A percentile compares a stretch with the other conserved stretches of the same genome.
phyloP scores from a whole-genome alignment of 53 echinoderm and acorn worm species.

The Paracentrotus lividus region DNA sequence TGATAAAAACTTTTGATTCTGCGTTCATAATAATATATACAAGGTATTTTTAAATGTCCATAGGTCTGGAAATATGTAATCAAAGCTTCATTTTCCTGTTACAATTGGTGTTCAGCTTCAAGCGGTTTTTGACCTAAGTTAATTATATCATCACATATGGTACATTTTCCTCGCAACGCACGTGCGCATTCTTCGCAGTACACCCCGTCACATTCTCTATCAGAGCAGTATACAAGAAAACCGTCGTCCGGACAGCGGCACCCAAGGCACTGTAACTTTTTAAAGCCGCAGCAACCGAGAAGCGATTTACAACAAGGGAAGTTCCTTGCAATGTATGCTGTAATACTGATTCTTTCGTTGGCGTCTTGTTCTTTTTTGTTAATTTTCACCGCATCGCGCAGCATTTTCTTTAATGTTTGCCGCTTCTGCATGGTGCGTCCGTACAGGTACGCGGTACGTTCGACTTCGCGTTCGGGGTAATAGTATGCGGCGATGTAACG shows the following conservation, averaged over 20 bases:
- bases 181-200: slow-evolving; percentile 77
- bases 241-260: slow-evolving; percentile 81
- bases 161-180: slow-evolving; percentile 14
- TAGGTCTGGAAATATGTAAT: no score
- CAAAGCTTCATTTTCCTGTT: no score
- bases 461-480: slow-evolving; percentile 92
- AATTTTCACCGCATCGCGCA: slow-evolving; percentile 80
- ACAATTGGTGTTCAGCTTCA: slow-evolving; percentile 55
- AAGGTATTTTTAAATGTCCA: no score
- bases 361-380: slow-evolving; percentile 80
- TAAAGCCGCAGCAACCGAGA: slow-evolving; percentile 68
- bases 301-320: slow-evolving; percentile 79
- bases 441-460: slow-evolving; percentile 84
- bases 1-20: no score
- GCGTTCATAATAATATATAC: no score
- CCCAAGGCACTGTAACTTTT: slow-evolving; percentile 77
- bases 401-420: slow-evolving; percentile 75
- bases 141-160: slow-evolving; percentile 25
- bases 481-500: slow-evolving; percentile 87
- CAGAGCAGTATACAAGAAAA: slow-evolving; percentile 75
- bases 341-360: slow-evolving; percentile 79
- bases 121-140: neutral
- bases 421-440: slow-evolving; percentile 82
- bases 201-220: slow-evolving; percentile 69
- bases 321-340: slow-evolving; percentile 75